Conservation (phyloP, 2,888 invertebrate species). For the Diaphora mendica region DNA sequence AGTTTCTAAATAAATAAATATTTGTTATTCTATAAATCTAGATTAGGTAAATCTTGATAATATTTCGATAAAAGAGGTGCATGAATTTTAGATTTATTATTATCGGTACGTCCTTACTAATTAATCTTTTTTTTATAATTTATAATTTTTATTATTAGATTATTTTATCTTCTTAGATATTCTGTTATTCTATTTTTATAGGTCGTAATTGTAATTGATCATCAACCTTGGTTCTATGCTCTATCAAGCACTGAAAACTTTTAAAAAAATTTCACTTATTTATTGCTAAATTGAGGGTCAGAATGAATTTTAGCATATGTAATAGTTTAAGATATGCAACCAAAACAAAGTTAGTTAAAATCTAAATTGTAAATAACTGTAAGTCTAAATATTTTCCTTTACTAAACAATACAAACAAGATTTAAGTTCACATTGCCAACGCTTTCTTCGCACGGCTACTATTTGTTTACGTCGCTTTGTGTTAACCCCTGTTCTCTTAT, state of each 20-base stretch:
- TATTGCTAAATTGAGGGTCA: background rate
- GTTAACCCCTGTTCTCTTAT: constrained; percentile 78
- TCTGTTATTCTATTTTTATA: background rate
- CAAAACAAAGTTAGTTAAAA: background rate
- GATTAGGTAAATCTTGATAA: background rate
- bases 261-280: background rate
- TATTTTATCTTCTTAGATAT: background rate
- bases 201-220: background rate
- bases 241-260: background rate
- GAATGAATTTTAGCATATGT: background rate
- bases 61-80: background rate
- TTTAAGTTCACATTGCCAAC: constrained; percentile 63
- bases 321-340: background rate
- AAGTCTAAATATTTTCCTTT: constrained; percentile 33
- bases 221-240: background rate
- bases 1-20: no score
- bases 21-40: background rate
- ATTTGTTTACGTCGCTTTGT: constrained; percentile 83
- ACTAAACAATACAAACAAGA: constrained; percentile 57
- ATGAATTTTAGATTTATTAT: background rate
- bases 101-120: background rate
- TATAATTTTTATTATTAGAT: background rate
- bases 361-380: background rate
- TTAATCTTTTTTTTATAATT: background rate
- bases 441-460: constrained; percentile 68